phyloP scores from a whole-genome alignment of 1,140 invertebrate species.

The Anadara kagoshimensis region DNA sequence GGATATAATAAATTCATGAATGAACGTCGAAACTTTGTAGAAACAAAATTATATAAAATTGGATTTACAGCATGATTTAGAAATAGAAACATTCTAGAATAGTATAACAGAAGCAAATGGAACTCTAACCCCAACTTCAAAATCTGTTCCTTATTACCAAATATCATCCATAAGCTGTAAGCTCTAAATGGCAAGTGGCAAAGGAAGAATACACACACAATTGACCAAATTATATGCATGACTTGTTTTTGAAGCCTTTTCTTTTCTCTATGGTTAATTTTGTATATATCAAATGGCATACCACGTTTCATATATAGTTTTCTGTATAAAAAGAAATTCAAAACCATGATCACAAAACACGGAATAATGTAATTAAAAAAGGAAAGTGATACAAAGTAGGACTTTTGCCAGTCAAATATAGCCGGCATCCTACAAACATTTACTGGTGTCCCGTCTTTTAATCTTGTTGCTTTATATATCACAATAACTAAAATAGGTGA shows the following conservation, averaged over 20 bases:
- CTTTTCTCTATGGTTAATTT: conserved; percentile 9
- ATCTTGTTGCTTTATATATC: conserved; percentile 25
- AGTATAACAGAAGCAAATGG: conserved; percentile 30
- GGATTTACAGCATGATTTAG: conserved; percentile 32
- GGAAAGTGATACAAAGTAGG: conserved; percentile 17
- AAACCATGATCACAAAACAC: conserved; percentile 23
- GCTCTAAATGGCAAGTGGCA: conserved; percentile 23
- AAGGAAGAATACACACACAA: conserved; percentile 28
- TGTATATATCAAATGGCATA: not conserved
- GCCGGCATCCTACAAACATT: conserved; percentile 41
- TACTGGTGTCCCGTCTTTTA: conserved; percentile 38
- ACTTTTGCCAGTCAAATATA: conserved; percentile 7
- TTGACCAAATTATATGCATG: conserved; percentile 16
- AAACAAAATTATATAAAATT: conserved; percentile 35
- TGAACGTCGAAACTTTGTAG: conserved; percentile 25
- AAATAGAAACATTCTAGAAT: conserved; percentile 12
- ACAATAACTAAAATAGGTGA: conserved; percentile 41
- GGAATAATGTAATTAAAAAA: conserved; percentile 29
- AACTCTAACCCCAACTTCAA: conserved; percentile 26
- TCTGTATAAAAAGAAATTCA: conserved; percentile 39
- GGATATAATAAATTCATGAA: too few relatives aligned
- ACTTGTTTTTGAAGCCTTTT: conserved; percentile 20
- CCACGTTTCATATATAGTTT: conserved; percentile 9
- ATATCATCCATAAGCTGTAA: conserved; percentile 18
- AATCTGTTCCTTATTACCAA: conserved; percentile 27